A percentile compares a stretch with the other conserved stretches of the same genome.
Evolutionary conservation across 37 sponge, comb jelly and placozoan genomes (phyloP).

Genomic region (Diacarnus erythraeanus): DNA sequence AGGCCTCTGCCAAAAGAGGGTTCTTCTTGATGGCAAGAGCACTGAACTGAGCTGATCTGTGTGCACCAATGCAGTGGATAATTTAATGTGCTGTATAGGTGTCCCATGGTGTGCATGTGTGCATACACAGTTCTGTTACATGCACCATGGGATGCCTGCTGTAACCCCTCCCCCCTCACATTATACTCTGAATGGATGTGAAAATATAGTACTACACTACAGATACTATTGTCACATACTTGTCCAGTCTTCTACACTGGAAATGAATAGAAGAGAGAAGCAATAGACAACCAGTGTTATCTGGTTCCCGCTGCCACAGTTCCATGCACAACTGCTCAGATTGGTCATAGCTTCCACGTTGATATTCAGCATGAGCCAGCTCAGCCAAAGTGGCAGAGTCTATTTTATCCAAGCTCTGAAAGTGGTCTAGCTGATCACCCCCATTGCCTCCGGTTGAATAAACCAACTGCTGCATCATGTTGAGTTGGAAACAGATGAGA

Average conservation of each 20-base stretch:
- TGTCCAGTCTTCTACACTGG: slow-evolving; percentile 95
- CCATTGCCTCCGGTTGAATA: neutral
- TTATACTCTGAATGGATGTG: no score
- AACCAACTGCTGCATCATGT: slow-evolving; percentile 50
- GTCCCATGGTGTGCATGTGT: no score
- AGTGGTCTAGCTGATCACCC: neutral
- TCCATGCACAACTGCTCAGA: slow-evolving; percentile 96
- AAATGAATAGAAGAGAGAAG: slow-evolving; percentile 99
- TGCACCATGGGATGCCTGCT: no score
- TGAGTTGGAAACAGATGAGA: no score
- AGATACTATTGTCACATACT: no score
- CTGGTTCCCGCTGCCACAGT: slow-evolving; percentile 94
- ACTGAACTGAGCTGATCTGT: slow-evolving; percentile 96
- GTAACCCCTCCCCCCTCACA: no score
- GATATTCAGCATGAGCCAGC: slow-evolving; percentile 95
- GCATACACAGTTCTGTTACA: no score
- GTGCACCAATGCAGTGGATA: neutral
- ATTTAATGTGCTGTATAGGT: no score
- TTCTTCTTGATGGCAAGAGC: slow-evolving; percentile 97
- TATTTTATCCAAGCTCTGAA: slow-evolving; percentile 48
- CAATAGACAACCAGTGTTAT: slow-evolving; percentile 95
- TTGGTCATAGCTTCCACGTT: slow-evolving; percentile 86
- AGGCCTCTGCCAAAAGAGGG: slow-evolving; percentile 95
- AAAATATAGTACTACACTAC: no score
- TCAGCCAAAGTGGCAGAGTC: slow-evolving; percentile 81